Base-by-base conservation (phyloP, 2,797 vertebrate genomes). In the Malacoctenus gilli region DNA sequence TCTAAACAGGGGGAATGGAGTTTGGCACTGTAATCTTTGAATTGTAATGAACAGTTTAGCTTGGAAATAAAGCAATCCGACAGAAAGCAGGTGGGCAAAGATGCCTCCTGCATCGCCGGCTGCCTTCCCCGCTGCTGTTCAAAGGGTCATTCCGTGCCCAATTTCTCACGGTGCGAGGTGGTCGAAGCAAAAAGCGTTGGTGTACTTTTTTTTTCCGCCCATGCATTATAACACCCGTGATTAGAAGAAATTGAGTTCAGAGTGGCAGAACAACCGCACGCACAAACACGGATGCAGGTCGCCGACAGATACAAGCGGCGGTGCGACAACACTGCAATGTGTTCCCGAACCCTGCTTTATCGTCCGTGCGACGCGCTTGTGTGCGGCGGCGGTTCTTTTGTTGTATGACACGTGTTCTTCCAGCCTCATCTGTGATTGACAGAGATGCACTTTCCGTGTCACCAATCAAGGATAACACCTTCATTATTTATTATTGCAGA, bases 31-130 rank as follows among this genome's bases (percentile, higher is more conserved):
- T 62, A 69, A 79, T 82, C 52, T 51, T 32, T 57, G 47, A 48
- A 69, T 49, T 41, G 48, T 72, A 74, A 79, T 70, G 51, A 84
- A 68, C 56, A 56, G 43, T 75, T 73, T 68, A 61, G 32, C 38
- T 70, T 64, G 63, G 68, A 57, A 54, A 51, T 42, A 59, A 81
- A 80, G 38, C 47, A 55, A 70, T 71, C 15, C 59, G 75, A 63
- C 77, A 79, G 66, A 65, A 59, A 59, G 63, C 74, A 77, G 61
- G 73, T 72, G 62, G 48, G 37, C 14, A 1, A 48, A 50, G 72
- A 52, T 51, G 30, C 58, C 23, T 62, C 49, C n/a, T 32, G 30
- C 14, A 19, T 58, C 53, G 43, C 44, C 44, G 43, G 48, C 68
- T 69, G 67, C 39, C 53, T 12, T 39, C 49, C 13, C 42, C 39